Conservation (phyloP, 2,113 vertebrate genomes). For the Centropus bengalensis region DNA sequence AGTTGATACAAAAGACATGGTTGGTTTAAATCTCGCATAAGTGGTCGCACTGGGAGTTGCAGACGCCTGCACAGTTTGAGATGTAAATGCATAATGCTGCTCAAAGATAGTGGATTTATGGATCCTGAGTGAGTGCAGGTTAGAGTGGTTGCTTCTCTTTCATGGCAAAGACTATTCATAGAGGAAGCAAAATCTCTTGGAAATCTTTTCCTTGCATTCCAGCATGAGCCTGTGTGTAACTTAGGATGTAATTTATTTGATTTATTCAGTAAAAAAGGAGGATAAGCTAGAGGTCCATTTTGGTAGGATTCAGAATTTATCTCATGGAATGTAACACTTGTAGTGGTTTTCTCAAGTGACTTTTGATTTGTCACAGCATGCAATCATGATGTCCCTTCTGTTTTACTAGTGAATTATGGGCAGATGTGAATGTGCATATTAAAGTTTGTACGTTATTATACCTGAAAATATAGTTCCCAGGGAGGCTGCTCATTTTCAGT, state of each 20-base stretch:
- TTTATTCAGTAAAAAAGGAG: background rate
- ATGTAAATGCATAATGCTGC: background rate
- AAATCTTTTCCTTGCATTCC: background rate
- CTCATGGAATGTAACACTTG: background rate
- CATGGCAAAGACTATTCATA: background rate
- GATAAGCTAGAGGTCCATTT: background rate
- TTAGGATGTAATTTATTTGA: background rate
- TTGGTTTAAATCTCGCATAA: background rate
- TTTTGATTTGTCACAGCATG: background rate
- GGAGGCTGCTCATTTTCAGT: background rate
- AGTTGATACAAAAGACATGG: background rate
- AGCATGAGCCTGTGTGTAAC: background rate
- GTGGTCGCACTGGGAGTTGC: background rate
- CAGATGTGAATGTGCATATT: background rate
- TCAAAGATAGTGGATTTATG: background rate
- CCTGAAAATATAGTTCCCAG: constrained; percentile 8
- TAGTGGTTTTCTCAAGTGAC: background rate
- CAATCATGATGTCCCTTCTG: background rate
- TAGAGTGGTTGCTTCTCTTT: background rate
- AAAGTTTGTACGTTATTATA: background rate
- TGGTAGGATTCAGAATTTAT: background rate
- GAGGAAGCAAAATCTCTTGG: background rate
- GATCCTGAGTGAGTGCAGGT: background rate
- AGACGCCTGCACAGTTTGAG: background rate
- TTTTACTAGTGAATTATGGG: background rate